phyloP scores from a whole-genome alignment of 2,888 invertebrate genomes.

The Furcula furcula region DNA sequence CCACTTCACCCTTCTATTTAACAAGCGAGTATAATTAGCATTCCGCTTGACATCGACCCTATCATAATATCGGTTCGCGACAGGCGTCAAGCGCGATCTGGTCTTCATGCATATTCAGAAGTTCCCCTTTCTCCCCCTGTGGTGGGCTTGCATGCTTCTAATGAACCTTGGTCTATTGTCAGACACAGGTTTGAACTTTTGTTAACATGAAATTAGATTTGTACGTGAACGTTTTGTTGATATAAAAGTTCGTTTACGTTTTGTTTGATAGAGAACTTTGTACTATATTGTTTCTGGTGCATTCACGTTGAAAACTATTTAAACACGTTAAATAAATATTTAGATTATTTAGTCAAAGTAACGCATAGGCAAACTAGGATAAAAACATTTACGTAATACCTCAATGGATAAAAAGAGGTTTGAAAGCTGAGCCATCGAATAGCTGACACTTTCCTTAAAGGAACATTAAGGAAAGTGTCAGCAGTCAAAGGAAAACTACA shows the following conservation, averaged over 20 bases:
- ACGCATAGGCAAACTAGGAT: too few species aligned
- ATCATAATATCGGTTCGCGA: constrained; percentile 47
- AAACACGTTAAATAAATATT: too few species aligned
- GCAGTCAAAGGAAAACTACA: constrained; percentile 51
- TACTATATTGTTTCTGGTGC: too few species aligned
- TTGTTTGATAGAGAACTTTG: not conserved
- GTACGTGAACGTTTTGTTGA: constrained; percentile 36
- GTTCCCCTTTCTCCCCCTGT: constrained; percentile 19
- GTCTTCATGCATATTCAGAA: constrained; percentile 66
- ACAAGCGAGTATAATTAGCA: constrained; percentile 34
- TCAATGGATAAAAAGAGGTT: too few species aligned
- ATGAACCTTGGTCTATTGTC: constrained; percentile 48
- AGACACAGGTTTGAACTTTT: constrained; percentile 43
- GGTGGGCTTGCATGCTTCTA: constrained; percentile 35
- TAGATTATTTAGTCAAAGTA: too few species aligned
- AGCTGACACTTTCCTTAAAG: constrained; percentile 28
- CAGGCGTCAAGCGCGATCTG: constrained; percentile 46
- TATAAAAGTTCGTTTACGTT: constrained; percentile 23
- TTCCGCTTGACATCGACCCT: constrained; percentile 43
- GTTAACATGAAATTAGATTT: constrained; percentile 43
- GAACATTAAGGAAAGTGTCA: too few species aligned
- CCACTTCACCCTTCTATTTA: constrained; percentile 28
- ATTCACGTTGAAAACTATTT: too few species aligned
- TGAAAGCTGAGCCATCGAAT: too few species aligned
- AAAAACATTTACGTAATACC: too few species aligned